Evolutionary conservation across 2,888 invertebrate genomes (phyloP).

Genomic region (Sisyra terminalis): DNA sequence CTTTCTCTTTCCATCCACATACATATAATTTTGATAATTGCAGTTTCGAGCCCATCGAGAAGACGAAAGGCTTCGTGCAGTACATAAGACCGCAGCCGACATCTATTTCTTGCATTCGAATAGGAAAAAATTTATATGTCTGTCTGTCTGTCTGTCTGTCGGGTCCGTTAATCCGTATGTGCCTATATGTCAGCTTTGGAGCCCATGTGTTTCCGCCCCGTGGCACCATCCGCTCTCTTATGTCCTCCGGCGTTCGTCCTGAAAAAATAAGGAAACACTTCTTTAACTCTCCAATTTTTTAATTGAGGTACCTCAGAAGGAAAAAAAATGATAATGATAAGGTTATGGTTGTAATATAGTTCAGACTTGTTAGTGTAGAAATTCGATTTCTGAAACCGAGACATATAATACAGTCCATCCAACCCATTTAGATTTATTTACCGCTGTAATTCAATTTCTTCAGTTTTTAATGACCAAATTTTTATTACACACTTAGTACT

Average conservation of each 20-base stretch:
- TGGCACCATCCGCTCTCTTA: not conserved
- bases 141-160: slow-evolving; percentile 1
- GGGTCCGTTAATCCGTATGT: not conserved
- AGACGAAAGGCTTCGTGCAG: too few relatives aligned
- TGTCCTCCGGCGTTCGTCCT: slow-evolving; percentile 5
- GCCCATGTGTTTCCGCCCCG: slow-evolving; percentile 4
- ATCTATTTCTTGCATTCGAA: too few relatives aligned
- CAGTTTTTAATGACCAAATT: too few relatives aligned
- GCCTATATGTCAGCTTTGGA: not conserved
- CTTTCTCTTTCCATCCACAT: too few relatives aligned
- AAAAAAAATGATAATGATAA: too few relatives aligned
- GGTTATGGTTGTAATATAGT: too few relatives aligned
- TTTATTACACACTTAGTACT: too few relatives aligned
- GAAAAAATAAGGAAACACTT: slow-evolving; percentile 2
- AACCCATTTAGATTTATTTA: too few relatives aligned
- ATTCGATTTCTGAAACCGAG: too few relatives aligned
- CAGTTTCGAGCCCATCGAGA: not conserved
- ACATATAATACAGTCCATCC: too few relatives aligned
- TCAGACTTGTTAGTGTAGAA: too few relatives aligned
- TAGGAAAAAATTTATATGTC: not conserved
- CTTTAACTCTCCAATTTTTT: not conserved
- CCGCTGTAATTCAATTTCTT: too few relatives aligned
- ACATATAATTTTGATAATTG: slow-evolving; percentile 6
- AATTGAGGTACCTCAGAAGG: slow-evolving; percentile 1
- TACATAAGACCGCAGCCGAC: not conserved